Conservation (phyloP, 2,888 invertebrate species). For the Bellardia pandia region DNA sequence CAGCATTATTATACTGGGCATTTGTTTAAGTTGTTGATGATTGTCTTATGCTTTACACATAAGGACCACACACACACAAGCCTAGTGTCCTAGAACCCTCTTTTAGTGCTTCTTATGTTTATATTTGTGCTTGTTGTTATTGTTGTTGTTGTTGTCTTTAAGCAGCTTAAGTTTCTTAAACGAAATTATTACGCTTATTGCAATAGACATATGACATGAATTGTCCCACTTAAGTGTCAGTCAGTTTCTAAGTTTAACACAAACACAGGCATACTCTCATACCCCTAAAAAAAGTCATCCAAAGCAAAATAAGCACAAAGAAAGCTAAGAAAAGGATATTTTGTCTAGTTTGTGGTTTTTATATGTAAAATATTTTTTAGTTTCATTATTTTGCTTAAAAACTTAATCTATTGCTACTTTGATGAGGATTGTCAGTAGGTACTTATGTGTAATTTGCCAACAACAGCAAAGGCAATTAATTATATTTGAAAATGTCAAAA, state of each 20-base stretch:
- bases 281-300: neutral
- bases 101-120: neutral
- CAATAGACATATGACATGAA: conserved; percentile 71
- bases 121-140: neutral
- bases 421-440: neutral
- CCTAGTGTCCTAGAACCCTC: neutral
- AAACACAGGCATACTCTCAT: neutral
- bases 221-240: conserved; percentile 60
- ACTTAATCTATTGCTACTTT: neutral
- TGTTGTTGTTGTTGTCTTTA: conserved; percentile 33
- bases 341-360: conserved; percentile 62
- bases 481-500: neutral
- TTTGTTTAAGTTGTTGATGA: conserved; percentile 62
- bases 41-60: conserved; percentile 37
- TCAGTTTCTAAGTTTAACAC: conserved; percentile 16
- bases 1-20: conserved; percentile 58
- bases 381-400: neutral
- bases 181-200: conserved; percentile 71
- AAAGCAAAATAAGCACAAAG: neutral
- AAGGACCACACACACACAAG: neutral
- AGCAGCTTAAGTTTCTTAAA: conserved; percentile 63
- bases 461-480: neutral
- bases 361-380: conserved; percentile 37
- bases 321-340: conserved; percentile 45
- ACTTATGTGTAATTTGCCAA: neutral